Evolutionary conservation across 2,797 vertebrate species (phyloP).

Genomic region (Alca torda): DNA sequence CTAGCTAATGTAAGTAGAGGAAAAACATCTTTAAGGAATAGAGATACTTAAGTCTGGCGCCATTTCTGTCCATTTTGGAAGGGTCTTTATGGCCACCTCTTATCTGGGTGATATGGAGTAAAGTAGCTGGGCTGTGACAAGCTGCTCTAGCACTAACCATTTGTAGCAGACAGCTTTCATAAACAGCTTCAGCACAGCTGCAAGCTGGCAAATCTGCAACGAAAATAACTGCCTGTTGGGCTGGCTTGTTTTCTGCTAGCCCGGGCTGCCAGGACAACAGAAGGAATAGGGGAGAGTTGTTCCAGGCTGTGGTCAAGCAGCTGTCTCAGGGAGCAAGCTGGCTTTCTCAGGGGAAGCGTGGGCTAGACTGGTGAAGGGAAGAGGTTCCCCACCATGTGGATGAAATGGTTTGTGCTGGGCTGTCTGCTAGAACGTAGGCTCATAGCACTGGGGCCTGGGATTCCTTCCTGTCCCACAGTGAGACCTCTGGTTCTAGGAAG

Average conservation of each 20-base stretch:
- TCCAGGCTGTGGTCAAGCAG: neutral
- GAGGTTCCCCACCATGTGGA: neutral
- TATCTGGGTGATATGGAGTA: neutral
- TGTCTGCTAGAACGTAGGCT: neutral
- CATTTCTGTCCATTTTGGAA: neutral
- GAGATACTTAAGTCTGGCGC: neutral
- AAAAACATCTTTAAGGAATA: neutral
- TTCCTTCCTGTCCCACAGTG: neutral
- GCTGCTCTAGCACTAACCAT: neutral
- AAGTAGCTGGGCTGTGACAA: neutral
- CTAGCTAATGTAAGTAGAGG: neutral
- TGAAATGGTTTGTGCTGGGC: neutral
- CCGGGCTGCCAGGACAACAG: neutral
- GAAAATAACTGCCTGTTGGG: neutral
- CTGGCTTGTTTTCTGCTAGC: neutral
- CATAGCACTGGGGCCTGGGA: neutral
- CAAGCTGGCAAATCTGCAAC: neutral
- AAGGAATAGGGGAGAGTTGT: neutral
- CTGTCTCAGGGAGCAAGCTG: neutral
- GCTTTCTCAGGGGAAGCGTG: neutral
- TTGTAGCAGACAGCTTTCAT: neutral
- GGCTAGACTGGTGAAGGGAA: neutral
- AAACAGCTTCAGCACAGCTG: neutral
- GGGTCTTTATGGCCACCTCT: neutral
- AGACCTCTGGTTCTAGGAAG: neutral